Conservation (phyloP, 2,888 invertebrate genomes). For the Ashinkailepas kermadecensis region DNA sequence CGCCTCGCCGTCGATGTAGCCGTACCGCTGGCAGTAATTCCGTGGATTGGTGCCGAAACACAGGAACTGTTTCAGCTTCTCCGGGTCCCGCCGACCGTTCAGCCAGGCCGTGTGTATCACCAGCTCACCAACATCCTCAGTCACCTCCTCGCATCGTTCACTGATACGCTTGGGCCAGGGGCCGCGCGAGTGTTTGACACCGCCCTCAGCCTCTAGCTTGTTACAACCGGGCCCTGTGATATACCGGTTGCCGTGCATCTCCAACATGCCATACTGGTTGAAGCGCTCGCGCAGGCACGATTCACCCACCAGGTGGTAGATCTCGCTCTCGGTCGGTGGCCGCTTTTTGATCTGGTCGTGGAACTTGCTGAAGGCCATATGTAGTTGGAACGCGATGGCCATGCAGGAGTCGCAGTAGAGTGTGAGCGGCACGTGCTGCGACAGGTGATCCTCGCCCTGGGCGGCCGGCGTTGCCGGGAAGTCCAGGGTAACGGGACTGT, state of each 20-base stretch:
- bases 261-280: constrained; percentile 1
- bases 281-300: background rate
- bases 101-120: background rate
- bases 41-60: background rate
- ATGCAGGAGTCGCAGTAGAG: constrained; percentile 10
- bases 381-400: constrained; percentile 9
- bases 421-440: background rate
- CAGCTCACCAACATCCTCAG: background rate
- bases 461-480: background rate
- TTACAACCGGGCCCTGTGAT: constrained; percentile 11
- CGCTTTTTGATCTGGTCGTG: background rate
- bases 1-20: background rate
- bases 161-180: background rate
- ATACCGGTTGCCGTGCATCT: background rate
- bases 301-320: background rate
- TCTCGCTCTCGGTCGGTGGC: constrained; percentile 7
- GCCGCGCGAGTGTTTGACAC: constrained; percentile 12
- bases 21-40: constrained; percentile 1
- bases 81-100: background rate
- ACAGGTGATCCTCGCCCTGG: constrained; percentile 8
- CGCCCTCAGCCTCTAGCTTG: constrained; percentile 9
- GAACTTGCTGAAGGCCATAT: background rate
- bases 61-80: background rate
- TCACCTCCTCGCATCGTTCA: background rate
- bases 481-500: constrained; percentile 1